Conservation (phyloP, 2,797 vertebrate genomes). For the Nasua narica region DNA sequence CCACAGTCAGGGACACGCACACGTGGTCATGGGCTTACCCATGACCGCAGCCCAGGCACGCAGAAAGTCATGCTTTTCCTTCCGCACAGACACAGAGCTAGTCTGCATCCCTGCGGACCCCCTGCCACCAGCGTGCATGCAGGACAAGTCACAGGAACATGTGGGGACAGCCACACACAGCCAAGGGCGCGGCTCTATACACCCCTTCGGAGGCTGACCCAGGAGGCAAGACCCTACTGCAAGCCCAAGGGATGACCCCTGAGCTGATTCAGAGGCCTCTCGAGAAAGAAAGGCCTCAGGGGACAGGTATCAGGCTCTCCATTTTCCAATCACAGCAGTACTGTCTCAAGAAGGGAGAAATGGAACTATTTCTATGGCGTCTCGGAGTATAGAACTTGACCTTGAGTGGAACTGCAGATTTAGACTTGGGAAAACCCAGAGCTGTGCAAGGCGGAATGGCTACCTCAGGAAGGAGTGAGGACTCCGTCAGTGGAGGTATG, state of each 20-base stretch:
- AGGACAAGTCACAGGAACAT: neutral
- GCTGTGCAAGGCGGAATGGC: neutral
- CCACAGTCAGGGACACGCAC: neutral
- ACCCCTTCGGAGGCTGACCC: neutral
- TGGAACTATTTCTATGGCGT: neutral
- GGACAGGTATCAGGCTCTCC: neutral
- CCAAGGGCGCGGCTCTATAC: neutral
- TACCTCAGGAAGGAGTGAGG: neutral
- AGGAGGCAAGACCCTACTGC: neutral
- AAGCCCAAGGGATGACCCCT: neutral
- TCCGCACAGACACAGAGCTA: neutral
- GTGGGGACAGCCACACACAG: neutral
- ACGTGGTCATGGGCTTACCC: neutral
- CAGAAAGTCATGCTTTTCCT: neutral
- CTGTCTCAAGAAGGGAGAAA: fast-evolving
- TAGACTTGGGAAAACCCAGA: neutral
- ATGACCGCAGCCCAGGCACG: neutral
- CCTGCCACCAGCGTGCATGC: neutral
- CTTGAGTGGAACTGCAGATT: neutral
- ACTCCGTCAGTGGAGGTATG: neutral
- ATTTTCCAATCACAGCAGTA: neutral
- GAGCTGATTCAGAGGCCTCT: neutral
- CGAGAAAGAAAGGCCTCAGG: neutral
- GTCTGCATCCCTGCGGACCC: neutral
- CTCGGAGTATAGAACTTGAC: neutral